These are phyloP conservation scores for Aethina tumida DNA, from an alignment of 1,140 invertebrate species.

Conservation along the genomic window DNA sequence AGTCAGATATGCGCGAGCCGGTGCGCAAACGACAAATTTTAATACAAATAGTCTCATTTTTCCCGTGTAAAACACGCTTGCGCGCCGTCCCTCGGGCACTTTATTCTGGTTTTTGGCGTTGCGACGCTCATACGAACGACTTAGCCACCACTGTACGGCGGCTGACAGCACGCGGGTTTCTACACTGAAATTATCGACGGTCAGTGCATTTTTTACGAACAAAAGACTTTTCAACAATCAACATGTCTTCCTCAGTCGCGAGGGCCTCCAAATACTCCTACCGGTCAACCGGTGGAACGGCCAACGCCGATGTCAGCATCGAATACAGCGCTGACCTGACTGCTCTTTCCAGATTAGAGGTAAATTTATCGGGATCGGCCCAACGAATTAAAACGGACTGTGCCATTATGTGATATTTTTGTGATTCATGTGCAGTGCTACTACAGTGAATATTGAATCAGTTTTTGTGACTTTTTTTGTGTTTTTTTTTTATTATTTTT, in stretches of 20 bases:
- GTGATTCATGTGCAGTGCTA: constrained; percentile 8
- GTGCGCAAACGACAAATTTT: constrained; percentile 8
- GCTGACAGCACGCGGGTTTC: constrained; percentile 34
- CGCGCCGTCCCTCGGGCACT: constrained; percentile 11
- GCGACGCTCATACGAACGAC: constrained; percentile 38
- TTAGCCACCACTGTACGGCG: constrained; percentile 34
- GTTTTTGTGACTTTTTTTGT: constrained; percentile 1
- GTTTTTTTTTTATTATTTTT: neutral
- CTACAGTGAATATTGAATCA: constrained; percentile 4
- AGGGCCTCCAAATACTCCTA: constrained; percentile 85
- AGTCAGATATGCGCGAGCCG: constrained; percentile 22
- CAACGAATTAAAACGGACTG: constrained; percentile 4
- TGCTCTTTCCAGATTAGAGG: constrained; percentile 85
- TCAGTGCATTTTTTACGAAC: constrained; percentile 27
- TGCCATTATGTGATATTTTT: constrained; percentile 3
- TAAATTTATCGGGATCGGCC: constrained; percentile 38
- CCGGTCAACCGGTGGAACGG: constrained; percentile 61
- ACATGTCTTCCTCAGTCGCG: constrained; percentile 65
- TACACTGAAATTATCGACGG: constrained; percentile 31
- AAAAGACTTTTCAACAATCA: constrained; percentile 24
- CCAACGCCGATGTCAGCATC: constrained; percentile 83
- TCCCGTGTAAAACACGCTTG: constrained; percentile 11
- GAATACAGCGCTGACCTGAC: constrained; percentile 88
- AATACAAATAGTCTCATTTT: too few species aligned
- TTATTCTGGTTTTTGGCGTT: constrained; percentile 30